A percentile compares a stretch with the other conserved stretches of the same genome.
Evolutionary conservation across 2,113 vertebrate species (phyloP).

Genomic region (Telmatochromis sp.): DNA sequence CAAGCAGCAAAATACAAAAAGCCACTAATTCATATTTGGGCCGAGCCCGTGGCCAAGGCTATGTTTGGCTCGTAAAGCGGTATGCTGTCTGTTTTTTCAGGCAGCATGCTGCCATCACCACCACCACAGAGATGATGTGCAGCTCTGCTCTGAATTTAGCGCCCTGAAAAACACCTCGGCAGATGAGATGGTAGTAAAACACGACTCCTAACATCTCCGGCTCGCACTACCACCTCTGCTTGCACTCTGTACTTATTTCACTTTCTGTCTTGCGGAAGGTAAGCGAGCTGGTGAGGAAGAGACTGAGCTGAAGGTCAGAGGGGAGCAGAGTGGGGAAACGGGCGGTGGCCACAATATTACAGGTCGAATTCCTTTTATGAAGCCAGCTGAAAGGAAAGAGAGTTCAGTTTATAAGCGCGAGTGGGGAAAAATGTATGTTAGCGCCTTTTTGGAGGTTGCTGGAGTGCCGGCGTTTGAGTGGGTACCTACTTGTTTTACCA

Average conservation of each 20-base stretch:
- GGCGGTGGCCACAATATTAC: not conserved
- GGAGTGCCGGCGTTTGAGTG: not conserved
- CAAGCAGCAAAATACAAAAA: slow-evolving; percentile 18
- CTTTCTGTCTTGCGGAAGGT: not conserved
- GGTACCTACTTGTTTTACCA: not conserved
- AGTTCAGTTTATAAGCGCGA: not conserved
- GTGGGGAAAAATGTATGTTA: not conserved
- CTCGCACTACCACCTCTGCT: not conserved
- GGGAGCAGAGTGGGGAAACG: not conserved
- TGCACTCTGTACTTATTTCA: not conserved
- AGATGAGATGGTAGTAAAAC: slow-evolving; percentile 7
- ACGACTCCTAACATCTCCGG: not conserved
- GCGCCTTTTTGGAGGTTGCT: not conserved
- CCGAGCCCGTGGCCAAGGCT: not conserved
- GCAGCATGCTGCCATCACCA: not conserved
- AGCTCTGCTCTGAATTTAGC: not conserved
- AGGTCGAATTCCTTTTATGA: not conserved
- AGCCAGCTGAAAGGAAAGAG: not conserved
- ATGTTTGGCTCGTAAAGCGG: slow-evolving; percentile 19
- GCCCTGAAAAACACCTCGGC: slow-evolving; percentile 11
- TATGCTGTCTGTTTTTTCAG: not conserved
- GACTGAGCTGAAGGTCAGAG: not conserved
- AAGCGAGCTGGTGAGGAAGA: not conserved
- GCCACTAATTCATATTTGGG: slow-evolving; percentile 8
- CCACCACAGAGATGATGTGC: not conserved